Evolutionary conservation across 2,113 vertebrate genomes (phyloP), one percentile per base, ranked within the genome.

Genomic region (Pycnonotus jocosus): DNA sequence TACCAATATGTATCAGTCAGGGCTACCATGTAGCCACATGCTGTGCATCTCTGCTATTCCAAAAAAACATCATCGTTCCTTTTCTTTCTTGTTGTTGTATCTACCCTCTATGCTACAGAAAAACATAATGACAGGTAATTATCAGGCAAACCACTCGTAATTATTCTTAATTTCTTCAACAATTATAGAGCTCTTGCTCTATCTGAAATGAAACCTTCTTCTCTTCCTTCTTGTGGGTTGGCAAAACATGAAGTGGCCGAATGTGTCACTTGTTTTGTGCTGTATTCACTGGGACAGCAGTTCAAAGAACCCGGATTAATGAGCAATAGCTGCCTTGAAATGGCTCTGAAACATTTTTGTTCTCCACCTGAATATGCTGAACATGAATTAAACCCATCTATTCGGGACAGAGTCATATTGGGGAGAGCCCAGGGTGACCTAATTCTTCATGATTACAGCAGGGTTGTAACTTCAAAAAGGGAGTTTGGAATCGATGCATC

Each of bases 221-320:
- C 68, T 92, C 79, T 94, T 92, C 58, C 45, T 94, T 65, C 88
- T 88, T 81, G 80, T 7, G 47, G 72, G 53, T 37, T 94, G 82
- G 77, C 88, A 90, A 78, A 88, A 90, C 54, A 58, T 68, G 88
- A 95, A 78, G 82, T 96, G 79, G 66, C 74, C 0, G 0, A 54
- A 6, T 91, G 79, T 96, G 95, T 97, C 95, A 88, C 92, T 93
- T 66, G 78, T 56, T 92, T 94, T 90, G 86, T 92, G 82, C 80
- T 76, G 31, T 18, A 4, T 74, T 88, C 51, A 9, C 54, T 58
- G 72, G 79, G 72, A 62, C 83, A 81, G 82, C 2, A 74, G 56
- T 96, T 96, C 86, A 97, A 95, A 95, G 81, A 89, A 68, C 57
- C 2, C 27, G 69, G 60, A 70, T 95, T 94, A 81, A 90, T 95